A percentile compares a stretch with the other conserved stretches of the same genome.
Evolutionary conservation across 2,888 invertebrate genomes (phyloP).

Genomic region (Pollenia griseotomentosa): DNA sequence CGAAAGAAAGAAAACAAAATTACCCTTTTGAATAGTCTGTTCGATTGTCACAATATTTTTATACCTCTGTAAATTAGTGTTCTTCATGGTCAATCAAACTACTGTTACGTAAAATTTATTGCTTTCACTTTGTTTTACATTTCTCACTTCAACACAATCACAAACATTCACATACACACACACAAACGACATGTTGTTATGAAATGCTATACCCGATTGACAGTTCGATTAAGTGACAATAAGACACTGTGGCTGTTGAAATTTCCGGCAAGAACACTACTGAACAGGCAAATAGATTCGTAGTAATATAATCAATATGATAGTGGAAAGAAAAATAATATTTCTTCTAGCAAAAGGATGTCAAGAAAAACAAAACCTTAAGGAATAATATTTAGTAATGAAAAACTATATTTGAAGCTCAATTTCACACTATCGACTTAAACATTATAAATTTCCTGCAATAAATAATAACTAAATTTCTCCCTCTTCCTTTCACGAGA

Average conservation of each 20-base stretch:
- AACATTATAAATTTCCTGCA: conserved; percentile 58
- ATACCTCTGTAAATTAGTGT: too few relatives aligned
- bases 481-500: not conserved
- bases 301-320: conserved; percentile 59
- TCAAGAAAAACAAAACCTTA: conserved; percentile 30
- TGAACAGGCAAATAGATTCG: not conserved
- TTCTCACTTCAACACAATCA: conserved; percentile 6
- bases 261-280: conserved; percentile 24
- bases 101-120: not conserved
- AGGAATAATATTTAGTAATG: conserved; percentile 54
- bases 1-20: too few relatives aligned
- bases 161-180: not conserved
- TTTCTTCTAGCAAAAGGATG: conserved; percentile 3
- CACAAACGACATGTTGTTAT: conserved; percentile 52
- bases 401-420: conserved; percentile 53
- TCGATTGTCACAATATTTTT: too few relatives aligned
- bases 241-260: conserved; percentile 33
- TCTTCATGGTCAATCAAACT: not conserved
- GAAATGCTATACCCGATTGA: conserved; percentile 61
- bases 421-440: conserved; percentile 62
- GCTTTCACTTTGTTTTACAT: conserved; percentile 16
- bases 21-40: too few relatives aligned
- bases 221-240: conserved; percentile 66
- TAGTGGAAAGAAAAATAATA: conserved; percentile 37
- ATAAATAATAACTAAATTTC: conserved; percentile 48